These are phyloP conservation scores for Ametastegia equiseti DNA, from an alignment of 2,888 invertebrate genomes.

Conservation along the genomic window DNA sequence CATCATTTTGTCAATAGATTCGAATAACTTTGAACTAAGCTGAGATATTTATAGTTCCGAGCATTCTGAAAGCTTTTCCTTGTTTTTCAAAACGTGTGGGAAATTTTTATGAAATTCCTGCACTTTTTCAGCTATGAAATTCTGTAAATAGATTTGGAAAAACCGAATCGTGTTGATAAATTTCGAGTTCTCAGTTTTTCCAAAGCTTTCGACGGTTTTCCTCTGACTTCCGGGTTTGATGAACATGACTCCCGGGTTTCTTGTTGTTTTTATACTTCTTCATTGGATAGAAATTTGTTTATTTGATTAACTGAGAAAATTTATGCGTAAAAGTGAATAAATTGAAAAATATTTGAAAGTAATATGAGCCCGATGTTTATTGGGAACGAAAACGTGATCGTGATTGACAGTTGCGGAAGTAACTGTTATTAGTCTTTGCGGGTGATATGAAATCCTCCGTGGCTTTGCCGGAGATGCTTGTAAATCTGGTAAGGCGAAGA, in stretches of 20 bases:
- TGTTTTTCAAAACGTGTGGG: no score
- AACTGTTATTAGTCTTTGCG: background rate
- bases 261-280: no score
- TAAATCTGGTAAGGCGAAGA: background rate
- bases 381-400: background rate
- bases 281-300: background rate
- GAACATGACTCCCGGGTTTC: background rate
- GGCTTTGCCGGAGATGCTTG: background rate
- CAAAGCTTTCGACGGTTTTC: no score
- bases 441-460: background rate
- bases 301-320: background rate
- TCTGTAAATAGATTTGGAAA: no score
- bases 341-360: background rate
- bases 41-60: no score
- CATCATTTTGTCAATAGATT: no score
- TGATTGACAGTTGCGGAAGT: constrained; percentile 2
- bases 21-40: no score
- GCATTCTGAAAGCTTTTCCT: no score
- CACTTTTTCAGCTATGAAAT: no score
- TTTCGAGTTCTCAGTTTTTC: no score
- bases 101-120: no score
- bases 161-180: no score
- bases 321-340: background rate
- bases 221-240: background rate
- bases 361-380: background rate